phyloP scores from a whole-genome alignment of 2,113 vertebrate genomes.

The Sakesphorus luctuosus region DNA sequence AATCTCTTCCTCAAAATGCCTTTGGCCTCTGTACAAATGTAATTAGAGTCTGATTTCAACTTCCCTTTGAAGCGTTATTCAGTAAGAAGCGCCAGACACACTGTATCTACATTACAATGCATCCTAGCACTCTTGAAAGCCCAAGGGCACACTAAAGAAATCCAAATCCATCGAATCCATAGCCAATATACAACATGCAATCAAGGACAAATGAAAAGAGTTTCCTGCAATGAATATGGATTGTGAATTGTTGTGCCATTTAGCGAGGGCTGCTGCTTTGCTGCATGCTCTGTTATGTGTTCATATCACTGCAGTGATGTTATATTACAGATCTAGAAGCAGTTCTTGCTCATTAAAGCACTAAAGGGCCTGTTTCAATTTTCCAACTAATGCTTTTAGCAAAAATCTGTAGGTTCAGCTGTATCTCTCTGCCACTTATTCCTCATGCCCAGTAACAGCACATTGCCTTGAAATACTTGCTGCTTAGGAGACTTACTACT shows the following conservation, averaged over 20 bases:
- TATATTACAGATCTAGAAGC: neutral
- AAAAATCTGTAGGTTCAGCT: neutral
- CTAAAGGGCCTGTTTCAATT: neutral
- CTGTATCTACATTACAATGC: constrained; percentile 54
- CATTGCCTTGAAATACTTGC: neutral
- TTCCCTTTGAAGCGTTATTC: constrained; percentile 53
- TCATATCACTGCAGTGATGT: neutral
- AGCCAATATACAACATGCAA: constrained; percentile 30
- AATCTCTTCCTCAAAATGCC: constrained; percentile 1
- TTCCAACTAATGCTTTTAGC: neutral
- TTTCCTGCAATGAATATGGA: constrained; percentile 45
- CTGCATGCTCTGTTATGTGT: neutral
- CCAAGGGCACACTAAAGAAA: constrained; percentile 30
- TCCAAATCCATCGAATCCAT: constrained; percentile 19
- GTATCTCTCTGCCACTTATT: neutral
- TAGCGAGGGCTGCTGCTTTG: neutral
- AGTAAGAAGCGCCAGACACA: constrained; percentile 43
- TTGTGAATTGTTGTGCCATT: neutral
- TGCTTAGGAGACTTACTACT: neutral
- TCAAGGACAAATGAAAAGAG: constrained; percentile 29
- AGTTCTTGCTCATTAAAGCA: neutral
- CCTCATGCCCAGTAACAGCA: neutral
- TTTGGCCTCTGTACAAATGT: constrained; percentile 26
- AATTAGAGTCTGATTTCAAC: constrained; percentile 45
- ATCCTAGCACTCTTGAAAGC: constrained; percentile 26